Base-by-base conservation (phyloP, 2,888 invertebrate species). In the Epistrophe eligans region DNA sequence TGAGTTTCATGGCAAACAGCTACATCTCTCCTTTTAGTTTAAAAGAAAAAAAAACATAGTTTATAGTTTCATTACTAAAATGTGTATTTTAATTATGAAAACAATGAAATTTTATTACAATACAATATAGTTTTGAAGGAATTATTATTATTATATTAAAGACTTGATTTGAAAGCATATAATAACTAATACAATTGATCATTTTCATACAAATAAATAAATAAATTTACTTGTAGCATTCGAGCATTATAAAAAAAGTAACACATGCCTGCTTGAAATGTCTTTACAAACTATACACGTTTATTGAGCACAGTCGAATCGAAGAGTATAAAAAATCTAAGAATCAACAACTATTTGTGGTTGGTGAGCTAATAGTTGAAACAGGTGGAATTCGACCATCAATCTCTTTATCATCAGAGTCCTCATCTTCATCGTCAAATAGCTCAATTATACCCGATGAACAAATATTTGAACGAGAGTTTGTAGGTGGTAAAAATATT, bases 251-350 rank as follows among this genome's bases (percentile, higher is more conserved):
- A 2, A 74, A 38, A 17, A 70, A 45, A 10, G 72, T 87, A 4
- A 60, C 60, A 24, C 72, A 48, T 19, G 87, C 74, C 35, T 87
- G 87, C 24, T 72, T 66, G 17, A 79, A 79, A 17, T 87, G 87
- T n/a, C 57, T 87, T 4, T 87, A 76, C 32, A 87, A 87, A 50
- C 32, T 87, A 11, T 87, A 87, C 13, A 50, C 67, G 2, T 32
- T 87, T 13, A 71, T 83, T 11, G 83, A 87, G 17, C 64, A 79
- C 13, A 76, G 55, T 28, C 58, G 58, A n/a, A 52, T 79, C 24
- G 60, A 67, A 17, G 72, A 50, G 1, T 52, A 45, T 13, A 79
- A 35, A 48, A 62, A 15, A 15, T 55, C 58, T 28, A 77, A 74
- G 3, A 58, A 66, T 24, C n/a, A 67, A 9, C 58, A 77, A 5